Conservation (phyloP, 2,113 vertebrate genomes). For the Dinomys branickii region DNA sequence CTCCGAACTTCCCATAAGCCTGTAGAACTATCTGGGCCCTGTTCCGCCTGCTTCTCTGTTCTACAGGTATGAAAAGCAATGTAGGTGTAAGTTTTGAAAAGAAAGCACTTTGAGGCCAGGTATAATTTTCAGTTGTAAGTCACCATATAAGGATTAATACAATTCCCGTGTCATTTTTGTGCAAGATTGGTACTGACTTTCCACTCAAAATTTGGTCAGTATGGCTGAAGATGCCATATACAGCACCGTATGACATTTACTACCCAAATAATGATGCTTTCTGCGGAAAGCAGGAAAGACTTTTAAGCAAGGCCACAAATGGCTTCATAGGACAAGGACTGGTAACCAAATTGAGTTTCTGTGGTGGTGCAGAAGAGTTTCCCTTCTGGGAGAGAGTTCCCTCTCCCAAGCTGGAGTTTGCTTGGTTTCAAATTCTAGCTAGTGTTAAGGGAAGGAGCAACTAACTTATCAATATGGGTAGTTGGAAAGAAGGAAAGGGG, state of each 20-base stretch:
- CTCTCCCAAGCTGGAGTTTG: rapidly evolving
- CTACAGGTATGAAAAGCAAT: neutral
- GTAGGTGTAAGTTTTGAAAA: neutral
- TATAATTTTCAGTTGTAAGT: neutral
- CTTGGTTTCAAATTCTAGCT: neutral
- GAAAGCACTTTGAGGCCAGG: neutral
- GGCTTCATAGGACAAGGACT: neutral
- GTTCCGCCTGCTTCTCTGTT: neutral
- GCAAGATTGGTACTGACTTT: neutral
- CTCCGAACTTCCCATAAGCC: neutral
- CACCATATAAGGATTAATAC: neutral
- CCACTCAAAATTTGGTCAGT: neutral
- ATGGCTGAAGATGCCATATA: neutral
- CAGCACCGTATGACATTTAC: rapidly evolving
- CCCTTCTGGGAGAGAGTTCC: neutral
- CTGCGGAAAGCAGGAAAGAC: neutral
- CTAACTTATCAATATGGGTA: neutral
- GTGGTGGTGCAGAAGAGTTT: rapidly evolving
- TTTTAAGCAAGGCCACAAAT: neutral
- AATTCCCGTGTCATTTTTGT: neutral
- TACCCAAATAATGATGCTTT: neutral
- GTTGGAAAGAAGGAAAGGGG: neutral
- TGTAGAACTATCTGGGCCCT: neutral
- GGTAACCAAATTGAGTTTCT: neutral
- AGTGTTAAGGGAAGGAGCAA: neutral